Evolutionary conservation across 2,113 vertebrate species (phyloP).

Genomic region (Corvus cornix): DNA sequence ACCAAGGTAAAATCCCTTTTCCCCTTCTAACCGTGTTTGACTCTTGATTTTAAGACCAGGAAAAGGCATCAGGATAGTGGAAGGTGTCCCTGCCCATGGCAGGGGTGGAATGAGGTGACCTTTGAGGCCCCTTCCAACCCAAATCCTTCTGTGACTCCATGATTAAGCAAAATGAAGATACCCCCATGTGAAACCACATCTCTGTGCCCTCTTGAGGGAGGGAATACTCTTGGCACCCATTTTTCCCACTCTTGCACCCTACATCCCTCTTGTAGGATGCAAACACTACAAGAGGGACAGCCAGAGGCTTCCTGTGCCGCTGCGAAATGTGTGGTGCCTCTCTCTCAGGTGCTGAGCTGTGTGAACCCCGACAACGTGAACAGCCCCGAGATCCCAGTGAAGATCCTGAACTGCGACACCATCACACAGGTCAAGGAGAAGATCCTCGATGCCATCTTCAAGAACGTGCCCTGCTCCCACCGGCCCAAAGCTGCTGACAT

Average conservation of each 20-base stretch:
- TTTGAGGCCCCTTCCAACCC: not conserved
- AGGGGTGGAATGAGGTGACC: rapidly evolving
- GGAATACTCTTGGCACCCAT: not conserved
- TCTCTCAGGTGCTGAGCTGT: constrained; percentile 89
- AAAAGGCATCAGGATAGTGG: too few species aligned
- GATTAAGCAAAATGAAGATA: not conserved
- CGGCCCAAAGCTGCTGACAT: constrained; percentile 95
- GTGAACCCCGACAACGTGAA: constrained; percentile 95
- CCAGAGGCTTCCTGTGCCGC: not conserved
- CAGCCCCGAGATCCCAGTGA: constrained; percentile 93
- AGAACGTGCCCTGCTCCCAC: constrained; percentile 95
- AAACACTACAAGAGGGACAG: not conserved
- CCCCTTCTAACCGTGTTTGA: too few species aligned
- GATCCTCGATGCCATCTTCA: constrained; percentile 97
- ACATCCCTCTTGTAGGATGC: not conserved
- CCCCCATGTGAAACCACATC: not conserved
- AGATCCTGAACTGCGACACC: constrained; percentile 96
- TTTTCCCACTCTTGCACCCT: not conserved
- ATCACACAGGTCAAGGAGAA: constrained; percentile 98
- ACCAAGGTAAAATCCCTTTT: too few species aligned
- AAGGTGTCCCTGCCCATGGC: not conserved
- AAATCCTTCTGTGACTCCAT: not conserved
- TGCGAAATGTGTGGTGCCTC: not conserved
- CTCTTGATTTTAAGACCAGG: too few species aligned
- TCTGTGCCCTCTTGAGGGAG: not conserved